Evolutionary conservation across 2,797 vertebrate genomes (phyloP), one percentile per base, ranked within the genome.

Genomic region (Taenioides sp.): DNA sequence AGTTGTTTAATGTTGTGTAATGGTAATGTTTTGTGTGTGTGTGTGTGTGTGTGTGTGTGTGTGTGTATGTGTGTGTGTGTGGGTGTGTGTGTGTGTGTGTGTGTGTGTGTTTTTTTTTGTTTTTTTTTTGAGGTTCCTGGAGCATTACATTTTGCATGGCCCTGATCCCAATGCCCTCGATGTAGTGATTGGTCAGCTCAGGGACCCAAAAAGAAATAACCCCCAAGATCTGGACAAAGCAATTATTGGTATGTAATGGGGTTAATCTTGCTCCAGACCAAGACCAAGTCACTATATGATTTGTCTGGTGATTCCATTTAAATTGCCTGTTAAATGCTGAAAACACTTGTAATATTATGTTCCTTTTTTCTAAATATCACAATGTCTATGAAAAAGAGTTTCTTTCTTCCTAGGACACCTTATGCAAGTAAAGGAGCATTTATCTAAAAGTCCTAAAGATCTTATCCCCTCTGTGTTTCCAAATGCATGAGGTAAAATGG

Each of bases 81-180:
- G n/a, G n/a, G n/a, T n/a, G n/a, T n/a, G n/a, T n/a, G n/a, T n/a
- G n/a, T n/a, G n/a, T n/a, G n/a, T n/a, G n/a, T n/a, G n/a, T n/a
- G n/a, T n/a, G n/a, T n/a, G n/a, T n/a, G n/a, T n/a, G 25, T 27
- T 27, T 27, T 27, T 2, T 14, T 58, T 4, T 58, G 16, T 58
- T 1, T 37, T 40, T 2, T 76, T 81, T 63, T 16, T 2, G 67
- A 94, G 93, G 82, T 78, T 94, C 74, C 68, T 94, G 83, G 93
- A 94, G 79, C 76, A 93, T 88, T 94, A 89, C 67, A 94, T 94
- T 71, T 81, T 94, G 70, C 87, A 93, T 16, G 93, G 93, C 61
- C 77, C 90, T 7, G 91, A 94, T 81, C 86, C 89, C 7, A 86
- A 86, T 54, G 92, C 80, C 4, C n/a, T 94, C 73, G 88, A 92